These are phyloP conservation scores for Hemistola chrysoprasaria DNA, from an alignment of 2,888 invertebrate genomes.

Conservation along the genomic window DNA sequence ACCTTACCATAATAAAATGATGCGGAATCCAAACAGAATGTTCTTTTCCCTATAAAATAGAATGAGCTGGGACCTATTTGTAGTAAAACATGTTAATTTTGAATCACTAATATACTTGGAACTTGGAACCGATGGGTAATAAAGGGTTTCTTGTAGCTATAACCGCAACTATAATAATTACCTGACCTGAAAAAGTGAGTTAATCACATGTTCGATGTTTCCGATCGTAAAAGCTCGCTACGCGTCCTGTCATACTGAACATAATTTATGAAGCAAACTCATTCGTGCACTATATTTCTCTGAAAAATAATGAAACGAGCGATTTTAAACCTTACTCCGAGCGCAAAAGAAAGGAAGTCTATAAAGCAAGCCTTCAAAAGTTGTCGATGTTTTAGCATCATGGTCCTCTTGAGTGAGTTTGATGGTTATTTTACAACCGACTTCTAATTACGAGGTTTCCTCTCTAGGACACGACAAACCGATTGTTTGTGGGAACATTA, in stretches of 20 bases:
- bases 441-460: conserved; percentile 76
- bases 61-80: too few relatives aligned
- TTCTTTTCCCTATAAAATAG: too few relatives aligned
- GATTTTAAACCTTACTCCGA: conserved; percentile 33
- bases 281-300: conserved; percentile 38
- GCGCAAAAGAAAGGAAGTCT: conserved; percentile 12
- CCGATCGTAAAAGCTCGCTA: conserved; percentile 66
- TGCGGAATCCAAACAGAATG: too few relatives aligned
- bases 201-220: conserved; percentile 57
- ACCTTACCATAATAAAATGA: too few relatives aligned
- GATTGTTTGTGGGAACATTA: conserved; percentile 62
- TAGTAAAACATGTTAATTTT: too few relatives aligned
- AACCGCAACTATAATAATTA: conserved; percentile 28
- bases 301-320: conserved; percentile 11
- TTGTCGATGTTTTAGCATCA: conserved; percentile 48
- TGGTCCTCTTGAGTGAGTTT: conserved; percentile 67
- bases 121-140: conserved; percentile 2
- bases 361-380: conserved; percentile 15
- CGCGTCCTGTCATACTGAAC: conserved; percentile 71
- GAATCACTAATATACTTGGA: too few relatives aligned
- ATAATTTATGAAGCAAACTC: conserved; percentile 69
- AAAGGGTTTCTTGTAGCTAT: conserved; percentile 19
- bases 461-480: conserved; percentile 62
- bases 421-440: conserved; percentile 77
- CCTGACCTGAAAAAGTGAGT: conserved; percentile 45